Evolutionary conservation across 2,797 vertebrate species (phyloP), one percentile per base, ranked within the genome.

Genomic region (Columba guinea): DNA sequence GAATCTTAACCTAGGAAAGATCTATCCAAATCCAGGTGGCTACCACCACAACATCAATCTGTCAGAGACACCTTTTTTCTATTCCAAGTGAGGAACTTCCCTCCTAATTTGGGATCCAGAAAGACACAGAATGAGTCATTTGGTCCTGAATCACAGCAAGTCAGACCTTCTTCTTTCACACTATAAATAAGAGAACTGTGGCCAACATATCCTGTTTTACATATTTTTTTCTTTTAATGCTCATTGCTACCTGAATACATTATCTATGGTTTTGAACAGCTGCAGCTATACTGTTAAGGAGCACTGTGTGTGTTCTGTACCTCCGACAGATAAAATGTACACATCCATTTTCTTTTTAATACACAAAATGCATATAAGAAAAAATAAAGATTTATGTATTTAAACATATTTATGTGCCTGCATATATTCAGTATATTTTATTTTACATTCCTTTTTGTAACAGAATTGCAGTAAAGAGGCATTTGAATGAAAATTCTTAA

Each of bases 111-210:
- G 1, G 51, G 17, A 23, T 53, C 13, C 26, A 37, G 56, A 53
- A 67, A 28, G n/a, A 35, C 34, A 58, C 5, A 41, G 26, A 60
- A 53, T 24, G 48, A 5, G 20, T 18, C 10, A 37, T 32, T 88
- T 24, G 73, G 5, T 39, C 49, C 27, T 0, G 1, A 69, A 0
- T 14, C 17, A 63, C 11, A 17, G 30, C 16, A 62, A 34, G 22
- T 65, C 53, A 75, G n/a, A 63, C 8, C 18, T 67, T 71, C 35
- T 11, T 70, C 58, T 76, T 75, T 56, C 34, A 28, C 35, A 3
- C 35, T 16, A 5, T 19, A 35, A 58, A 16, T 46, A 13, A 35
- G 26, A 58, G n/a, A 59, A 27, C 32, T 19, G 21, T 73, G 69
- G 14, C 27, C 24, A 48, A 34, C 5, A 4, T 53, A 30, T 24